Percentiles rank a stretch among this genome's conserved stretches.
These are phyloP conservation scores for Cheilosia grossa DNA, from an alignment of 2,888 invertebrate genomes.

Conservation along the genomic window DNA sequence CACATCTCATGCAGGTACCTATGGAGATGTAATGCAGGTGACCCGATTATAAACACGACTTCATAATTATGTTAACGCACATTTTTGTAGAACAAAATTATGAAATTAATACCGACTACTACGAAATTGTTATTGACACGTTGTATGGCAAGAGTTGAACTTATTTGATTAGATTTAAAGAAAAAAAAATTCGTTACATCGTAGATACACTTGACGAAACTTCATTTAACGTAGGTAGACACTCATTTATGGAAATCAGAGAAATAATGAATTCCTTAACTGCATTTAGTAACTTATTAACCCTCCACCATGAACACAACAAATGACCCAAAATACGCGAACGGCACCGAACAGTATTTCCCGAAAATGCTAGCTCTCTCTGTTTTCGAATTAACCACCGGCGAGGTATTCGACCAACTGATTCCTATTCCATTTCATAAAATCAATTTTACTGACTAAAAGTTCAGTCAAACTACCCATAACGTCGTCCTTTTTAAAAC, in stretches of 20 bases:
- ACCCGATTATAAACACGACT: no score
- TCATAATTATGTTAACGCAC: no score
- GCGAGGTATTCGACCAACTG: constrained; percentile 72
- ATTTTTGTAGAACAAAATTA: no score
- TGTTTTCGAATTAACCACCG: constrained; percentile 53
- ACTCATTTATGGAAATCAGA: no score
- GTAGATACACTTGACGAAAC: constrained; percentile 37
- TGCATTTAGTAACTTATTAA: no score
- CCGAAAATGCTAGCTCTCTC: background rate
- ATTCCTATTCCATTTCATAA: constrained; percentile 65
- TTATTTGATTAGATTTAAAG: background rate
- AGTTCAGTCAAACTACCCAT: constrained; percentile 70
- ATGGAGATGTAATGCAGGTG: no score
- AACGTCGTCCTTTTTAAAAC: constrained; percentile 47
- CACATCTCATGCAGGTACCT: no score
- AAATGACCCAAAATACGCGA: background rate
- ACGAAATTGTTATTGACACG: constrained; percentile 34
- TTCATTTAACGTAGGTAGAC: background rate
- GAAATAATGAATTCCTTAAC: no score
- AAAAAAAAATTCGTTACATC: background rate
- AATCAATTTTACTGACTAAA: constrained; percentile 73
- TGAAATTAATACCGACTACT: background rate
- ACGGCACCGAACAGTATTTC: background rate
- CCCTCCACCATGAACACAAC: no score
- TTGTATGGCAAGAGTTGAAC: background rate